phyloP scores from a whole-genome alignment of 2,888 invertebrate genomes.

The Hymenopus coronatus region DNA sequence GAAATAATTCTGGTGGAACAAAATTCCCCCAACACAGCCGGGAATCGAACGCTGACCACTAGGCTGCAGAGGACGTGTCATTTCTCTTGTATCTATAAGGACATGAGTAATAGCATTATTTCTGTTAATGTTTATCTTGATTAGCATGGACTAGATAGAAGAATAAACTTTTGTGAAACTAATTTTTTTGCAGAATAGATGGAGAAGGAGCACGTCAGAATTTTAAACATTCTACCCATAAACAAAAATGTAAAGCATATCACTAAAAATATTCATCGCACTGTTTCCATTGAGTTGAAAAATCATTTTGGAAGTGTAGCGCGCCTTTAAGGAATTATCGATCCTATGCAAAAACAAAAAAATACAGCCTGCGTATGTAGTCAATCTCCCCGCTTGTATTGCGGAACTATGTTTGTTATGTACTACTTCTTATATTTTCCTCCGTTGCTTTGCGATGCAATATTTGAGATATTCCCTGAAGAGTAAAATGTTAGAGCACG shows the following conservation, averaged over 20 bases:
- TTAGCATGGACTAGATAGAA: too few relatives aligned
- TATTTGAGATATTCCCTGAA: not conserved
- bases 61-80: too few relatives aligned
- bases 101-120: too few relatives aligned
- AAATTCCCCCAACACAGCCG: too few relatives aligned
- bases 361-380: not conserved
- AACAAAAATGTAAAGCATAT: not conserved
- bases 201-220: too few relatives aligned
- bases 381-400: not conserved
- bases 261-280: not conserved
- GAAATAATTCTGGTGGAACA: too few relatives aligned
- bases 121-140: too few relatives aligned
- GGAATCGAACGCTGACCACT: too few relatives aligned
- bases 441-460: not conserved
- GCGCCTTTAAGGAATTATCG: not conserved
- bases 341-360: not conserved
- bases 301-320: not conserved
- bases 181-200: too few relatives aligned
- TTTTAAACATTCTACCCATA: too few relatives aligned
- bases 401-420: not conserved
- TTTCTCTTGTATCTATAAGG: too few relatives aligned
- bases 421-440: not conserved
- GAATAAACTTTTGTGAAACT: too few relatives aligned
- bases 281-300: not conserved
- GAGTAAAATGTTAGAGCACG: not conserved